A percentile compares a stretch with the other conserved stretches of the same genome.
phyloP scores from a whole-genome alignment of 2,888 invertebrate species.

The Thecocarcelia acutangulata region DNA sequence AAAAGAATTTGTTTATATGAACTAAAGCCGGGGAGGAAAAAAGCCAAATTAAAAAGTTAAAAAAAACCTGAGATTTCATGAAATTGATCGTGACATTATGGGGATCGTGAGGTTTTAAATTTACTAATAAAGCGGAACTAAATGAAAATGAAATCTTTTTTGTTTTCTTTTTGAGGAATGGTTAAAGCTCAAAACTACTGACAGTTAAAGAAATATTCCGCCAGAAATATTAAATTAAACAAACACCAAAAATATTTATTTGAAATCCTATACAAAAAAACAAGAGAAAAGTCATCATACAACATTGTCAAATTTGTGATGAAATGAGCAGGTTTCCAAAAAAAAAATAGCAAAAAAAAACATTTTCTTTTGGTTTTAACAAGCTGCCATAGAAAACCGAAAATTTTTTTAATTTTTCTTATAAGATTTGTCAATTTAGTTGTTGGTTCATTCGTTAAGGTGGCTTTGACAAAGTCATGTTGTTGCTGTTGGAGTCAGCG shows the following conservation, averaged over 20 bases:
- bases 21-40: constrained; percentile 50
- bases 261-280: constrained; percentile 6
- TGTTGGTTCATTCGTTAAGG: constrained; percentile 54
- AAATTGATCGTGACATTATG: constrained; percentile 71
- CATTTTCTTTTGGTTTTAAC: not conserved
- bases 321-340: constrained; percentile 52
- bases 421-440: constrained; percentile 57
- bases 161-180: constrained; percentile 50
- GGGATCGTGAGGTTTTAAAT: constrained; percentile 70
- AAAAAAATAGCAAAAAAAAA: constrained; percentile 11
- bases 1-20: constrained; percentile 62
- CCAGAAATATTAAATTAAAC: constrained; percentile 30
- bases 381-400: constrained; percentile 43
- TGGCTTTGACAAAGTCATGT: constrained; percentile 47
- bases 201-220: constrained; percentile 1
- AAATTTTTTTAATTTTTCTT: constrained; percentile 27
- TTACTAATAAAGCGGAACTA: constrained; percentile 71
- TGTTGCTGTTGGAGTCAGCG: constrained; percentile 15
- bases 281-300: constrained; percentile 15
- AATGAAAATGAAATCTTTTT: constrained; percentile 66
- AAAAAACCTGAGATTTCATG: constrained; percentile 70
- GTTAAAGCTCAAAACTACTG: constrained; percentile 31
- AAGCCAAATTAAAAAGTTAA: constrained; percentile 12
- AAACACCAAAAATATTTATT: constrained; percentile 28
- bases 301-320: constrained; percentile 56